Base-by-base conservation (phyloP, 2,113 vertebrate genomes). In the Rhadina sibilatrix region DNA sequence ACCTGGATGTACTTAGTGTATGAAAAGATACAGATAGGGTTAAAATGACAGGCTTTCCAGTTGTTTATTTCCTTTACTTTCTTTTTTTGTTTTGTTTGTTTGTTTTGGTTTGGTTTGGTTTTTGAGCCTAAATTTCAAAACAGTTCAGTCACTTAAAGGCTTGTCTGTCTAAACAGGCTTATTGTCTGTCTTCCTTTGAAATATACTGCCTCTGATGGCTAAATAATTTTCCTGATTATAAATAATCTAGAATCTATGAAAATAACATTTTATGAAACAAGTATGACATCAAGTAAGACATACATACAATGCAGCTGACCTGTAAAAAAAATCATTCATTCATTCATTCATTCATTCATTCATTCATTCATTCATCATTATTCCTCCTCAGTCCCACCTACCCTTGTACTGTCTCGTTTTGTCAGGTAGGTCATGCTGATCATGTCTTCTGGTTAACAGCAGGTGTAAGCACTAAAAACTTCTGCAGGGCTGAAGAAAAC, bases 281-380 rank as follows among this genome's bases (percentile, higher is more conserved):
- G 14, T 40, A 74, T 44, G 11, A 12, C 7, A 31, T 40, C 19
- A 61, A 52, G 5, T 25, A 77, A 2, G 6, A 46, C 10, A 35
- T 5, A 42, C 1, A 2, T n/a, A 44, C 11, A n/a, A 21, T 30
- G 35, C 7, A 52, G 9, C 2, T 20, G 7, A 68, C 5, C 9
- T 40, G 20, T 40, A 22, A 35, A 50, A 77, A 83, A 60, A 17
- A 3, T 78, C 3, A 42, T 81, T 68, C 8, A 3, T 54, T 77
- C 15, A 10, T 64, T 77, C 15, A 10, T 64, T 78, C 3, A 42
- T 81, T 68, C 8, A 3, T 54, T 77, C 15, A 10, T 64, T 78
- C 3, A 42, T 81, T 68, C 8, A 3, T 54, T 77, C 15, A 10
- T 64, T n/a, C 15, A 47, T 25, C 56, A 56, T 31, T 35, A 33